A percentile compares a stretch with the other conserved stretches of the same genome.
Conservation (phyloP, 1,140 invertebrate genomes). For the Stegodyphus mimosarum region DNA sequence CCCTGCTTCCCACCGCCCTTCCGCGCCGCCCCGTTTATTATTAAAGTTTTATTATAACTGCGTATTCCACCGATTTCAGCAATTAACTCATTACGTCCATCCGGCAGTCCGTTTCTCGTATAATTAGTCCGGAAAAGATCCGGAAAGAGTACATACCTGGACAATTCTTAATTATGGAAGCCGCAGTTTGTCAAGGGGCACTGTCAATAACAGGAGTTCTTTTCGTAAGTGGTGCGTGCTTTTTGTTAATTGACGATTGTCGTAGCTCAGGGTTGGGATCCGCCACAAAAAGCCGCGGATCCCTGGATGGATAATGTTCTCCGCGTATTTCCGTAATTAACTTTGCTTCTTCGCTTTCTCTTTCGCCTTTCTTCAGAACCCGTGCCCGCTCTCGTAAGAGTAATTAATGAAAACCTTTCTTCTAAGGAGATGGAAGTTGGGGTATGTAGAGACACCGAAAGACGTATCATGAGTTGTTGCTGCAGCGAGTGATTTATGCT, state of each 20-base stretch:
- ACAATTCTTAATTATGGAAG: constrained; percentile 41
- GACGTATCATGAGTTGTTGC: too few species aligned
- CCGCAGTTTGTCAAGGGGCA: constrained; percentile 54
- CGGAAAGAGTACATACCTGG: constrained; percentile 31
- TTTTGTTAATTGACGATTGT: constrained; percentile 58
- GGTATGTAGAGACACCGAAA: too few species aligned
- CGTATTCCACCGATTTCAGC: constrained; percentile 14
- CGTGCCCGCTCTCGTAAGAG: not conserved
- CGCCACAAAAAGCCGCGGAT: constrained; percentile 23
- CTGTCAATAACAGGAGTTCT: constrained; percentile 46
- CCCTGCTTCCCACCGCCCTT: too few species aligned
- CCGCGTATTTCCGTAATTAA: constrained; percentile 24
- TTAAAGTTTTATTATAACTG: constrained; percentile 59
- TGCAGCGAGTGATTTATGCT: too few species aligned
- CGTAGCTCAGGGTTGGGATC: not conserved
- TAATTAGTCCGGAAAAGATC: constrained; percentile 36
- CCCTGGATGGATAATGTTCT: not conserved
- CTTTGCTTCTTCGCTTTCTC: constrained; percentile 7
- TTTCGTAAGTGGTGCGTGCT: constrained; percentile 17
- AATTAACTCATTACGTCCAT: constrained; percentile 54
- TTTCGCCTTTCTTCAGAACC: not conserved
- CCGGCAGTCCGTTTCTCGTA: constrained; percentile 31
- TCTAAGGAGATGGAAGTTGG: not conserved
- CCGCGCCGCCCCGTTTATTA: constrained; percentile 17
- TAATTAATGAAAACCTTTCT: not conserved